A percentile compares a stretch with the other conserved stretches of the same genome.
Conservation (phyloP, 2,888 invertebrate species). For the Monopis laevigella region DNA sequence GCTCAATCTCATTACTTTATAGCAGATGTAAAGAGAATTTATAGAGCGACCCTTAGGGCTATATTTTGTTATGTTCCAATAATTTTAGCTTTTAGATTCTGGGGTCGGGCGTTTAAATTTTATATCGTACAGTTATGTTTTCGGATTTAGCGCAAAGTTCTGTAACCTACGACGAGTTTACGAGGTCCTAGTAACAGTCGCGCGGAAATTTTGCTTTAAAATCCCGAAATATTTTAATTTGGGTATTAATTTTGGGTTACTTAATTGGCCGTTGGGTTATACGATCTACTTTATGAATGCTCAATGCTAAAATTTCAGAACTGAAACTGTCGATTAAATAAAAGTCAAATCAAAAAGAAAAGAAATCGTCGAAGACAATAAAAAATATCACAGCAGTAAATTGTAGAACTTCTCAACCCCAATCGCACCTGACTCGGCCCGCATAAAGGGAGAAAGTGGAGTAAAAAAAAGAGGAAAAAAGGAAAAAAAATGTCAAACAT, state of each 20-base stretch:
- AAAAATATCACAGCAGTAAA: constrained; percentile 24
- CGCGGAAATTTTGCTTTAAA: neutral
- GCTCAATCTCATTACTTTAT: constrained; percentile 62
- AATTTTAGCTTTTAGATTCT: constrained; percentile 31
- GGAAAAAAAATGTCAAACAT: constrained; percentile 15
- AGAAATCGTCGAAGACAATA: constrained; percentile 19
- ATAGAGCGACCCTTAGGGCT: constrained; percentile 46
- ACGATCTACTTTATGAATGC: constrained; percentile 2
- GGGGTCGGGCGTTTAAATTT: constrained; percentile 10
- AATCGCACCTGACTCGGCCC: constrained; percentile 22
- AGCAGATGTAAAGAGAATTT: constrained; percentile 58
- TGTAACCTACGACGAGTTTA: constrained; percentile 8
- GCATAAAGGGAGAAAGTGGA: constrained; percentile 16
- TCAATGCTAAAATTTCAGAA: too few relatives aligned
- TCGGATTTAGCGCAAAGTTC: constrained; percentile 2
- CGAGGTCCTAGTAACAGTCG: neutral
- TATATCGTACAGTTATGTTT: constrained; percentile 10
- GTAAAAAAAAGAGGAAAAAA: constrained; percentile 1
- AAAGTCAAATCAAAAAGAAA: constrained; percentile 10
- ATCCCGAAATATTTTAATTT: neutral
- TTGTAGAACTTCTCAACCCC: constrained; percentile 12
- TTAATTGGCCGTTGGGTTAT: neutral
- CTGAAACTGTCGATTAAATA: neutral
- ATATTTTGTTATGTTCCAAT: constrained; percentile 60
- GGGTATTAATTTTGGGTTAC: constrained; percentile 7